Evolutionary conservation across 2,888 invertebrate species (phyloP), one percentile per base, ranked within the genome.

Genomic region (Orchesellides sinensis): DNA sequence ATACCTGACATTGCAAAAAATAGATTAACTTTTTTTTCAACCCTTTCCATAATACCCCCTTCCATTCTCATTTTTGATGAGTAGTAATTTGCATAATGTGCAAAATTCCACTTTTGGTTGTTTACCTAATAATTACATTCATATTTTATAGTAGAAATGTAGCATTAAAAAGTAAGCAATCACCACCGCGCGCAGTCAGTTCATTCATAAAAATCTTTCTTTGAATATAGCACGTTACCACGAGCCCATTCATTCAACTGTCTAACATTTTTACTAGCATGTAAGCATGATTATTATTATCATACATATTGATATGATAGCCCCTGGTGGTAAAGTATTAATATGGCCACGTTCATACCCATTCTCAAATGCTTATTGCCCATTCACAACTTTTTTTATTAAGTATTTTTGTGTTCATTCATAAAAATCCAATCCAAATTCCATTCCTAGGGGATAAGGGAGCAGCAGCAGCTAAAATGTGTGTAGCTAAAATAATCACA

Each of bases 381-480:
- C 72, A 70, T 61, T 72, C 72, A 72, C 47, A 59, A 40, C 21
- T 14, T 40, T 17, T 49, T 49, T 5, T 10, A 49, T n/a, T 49
- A 49, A 10, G n/a, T 49, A n/a, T n/a, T 23, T 23, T 12, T 35
- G 35, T 21, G 45, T 80, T 74, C 81, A 81, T 81, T 81, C 81
- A 81, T 81, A 74, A 81, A 79, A 81, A 59, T 80, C 65, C 47
- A 63, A 63, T 78, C 49, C 27, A 21, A 66, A 66, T 77, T 66
- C 65, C 63, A 79, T n/a, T n/a, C n/a, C n/a, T n/a, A 70, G 79
- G 73, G 73, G 59, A 61, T 45, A 17, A 59, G 56, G 81, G 81
- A 74, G 73, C 81, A 74, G 80, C 66, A 47, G 14, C 21, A 21
- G n/a, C n/a, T n/a, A n/a, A n/a, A n/a, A n/a, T n/a, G n/a, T n/a